Base-by-base conservation (phyloP, 1,140 invertebrate genomes). In the Temnothorax longispinosus region DNA sequence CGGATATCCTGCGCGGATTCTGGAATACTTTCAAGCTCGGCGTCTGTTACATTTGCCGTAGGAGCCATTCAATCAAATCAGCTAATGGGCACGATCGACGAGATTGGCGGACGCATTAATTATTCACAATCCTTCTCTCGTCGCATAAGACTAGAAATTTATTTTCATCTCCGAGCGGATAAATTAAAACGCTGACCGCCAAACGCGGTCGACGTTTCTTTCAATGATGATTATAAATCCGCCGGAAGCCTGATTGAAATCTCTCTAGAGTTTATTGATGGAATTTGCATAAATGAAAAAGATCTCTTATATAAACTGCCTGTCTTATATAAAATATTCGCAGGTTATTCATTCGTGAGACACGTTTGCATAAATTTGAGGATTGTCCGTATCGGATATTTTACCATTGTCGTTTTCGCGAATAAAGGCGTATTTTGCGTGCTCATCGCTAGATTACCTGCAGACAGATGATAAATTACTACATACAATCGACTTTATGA, bases 401-500 rank as follows among this genome's bases (percentile, higher is more conserved):
- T 47, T 74, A 21, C 15, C 41, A 18, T 50, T 38, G 69, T 18
- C 13, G 15, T 62, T 27, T 74, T 47, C 41, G 13, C 13, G 44
- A 60, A 62, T 84, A 44, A 75, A 74, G 38, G 62, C 0, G 13
- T 32, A 82, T 74, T n/a, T 60, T 38, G 44, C 41, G 27, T 50
- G 69, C 27, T 84, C 54, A 58, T 50, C 35, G 44, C 18, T 60
- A 60, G 54, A 84, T 84, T 35, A 84, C 13, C 80, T 74, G 69
- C 54, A 75, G 41, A 35, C 67, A 50, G 69, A 84, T 74, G 54
- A 75, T 84, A 84, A 84, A 75, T 84, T 84, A 50, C 54, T 50
- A 11, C 32, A 18, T 18, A 27, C 41, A 82, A 60, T 75, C 35
- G 44, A 84, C 54, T 84, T 58, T 13, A 11, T 75, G n/a, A 84